Evolutionary conservation across 2,797 vertebrate genomes (phyloP), one percentile per base, ranked within the genome.

Genomic region (Tenualosa ilisha): DNA sequence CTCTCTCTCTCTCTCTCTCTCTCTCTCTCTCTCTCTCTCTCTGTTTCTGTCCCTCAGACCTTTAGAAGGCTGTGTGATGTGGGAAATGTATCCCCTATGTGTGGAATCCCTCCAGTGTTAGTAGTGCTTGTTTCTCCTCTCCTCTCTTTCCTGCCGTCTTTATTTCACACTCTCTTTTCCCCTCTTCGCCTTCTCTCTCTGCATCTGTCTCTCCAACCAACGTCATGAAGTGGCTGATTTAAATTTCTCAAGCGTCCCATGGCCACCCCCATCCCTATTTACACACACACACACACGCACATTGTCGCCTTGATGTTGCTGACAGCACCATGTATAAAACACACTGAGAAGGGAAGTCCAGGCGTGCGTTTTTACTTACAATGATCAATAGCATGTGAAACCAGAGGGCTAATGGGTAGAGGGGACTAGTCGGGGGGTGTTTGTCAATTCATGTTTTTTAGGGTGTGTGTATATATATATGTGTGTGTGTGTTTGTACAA

Each of bases 211-310:
- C 87, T 91, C 37, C 86, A 82, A 81, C 81, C 83, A 63, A 86
- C 89, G 89, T 89, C 90, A 88, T 91, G 86, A 50, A 84, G 84
- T 54, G 84, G 86, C 88, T 93, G 83, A 93, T 94, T 92, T 93
- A 84, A 88, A 88, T 92, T 90, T 89, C 75, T 75, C 68, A 75
- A 75, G 37, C 68, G 40, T 11, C 68, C 68, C 68, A 54, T 15
- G 13, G 53, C 31, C 46, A 49, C 24, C 68, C 37, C 8, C 37
- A 20, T 37, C 68, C 3, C 37, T 49, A 5, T 1, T 49, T 49
- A 49, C 46, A 49, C 46, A 49, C 46, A 49, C 46, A 49, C 26
- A 72, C 31, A 40, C 68, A 72, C 65, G 17, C 31, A 40, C 68
- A 40, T 12, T 31, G 37, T 43, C 31, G 15, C 31, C 68, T 75